Base-by-base conservation (phyloP, 2,113 vertebrate genomes). In the Deroptyus accipitrinus region DNA sequence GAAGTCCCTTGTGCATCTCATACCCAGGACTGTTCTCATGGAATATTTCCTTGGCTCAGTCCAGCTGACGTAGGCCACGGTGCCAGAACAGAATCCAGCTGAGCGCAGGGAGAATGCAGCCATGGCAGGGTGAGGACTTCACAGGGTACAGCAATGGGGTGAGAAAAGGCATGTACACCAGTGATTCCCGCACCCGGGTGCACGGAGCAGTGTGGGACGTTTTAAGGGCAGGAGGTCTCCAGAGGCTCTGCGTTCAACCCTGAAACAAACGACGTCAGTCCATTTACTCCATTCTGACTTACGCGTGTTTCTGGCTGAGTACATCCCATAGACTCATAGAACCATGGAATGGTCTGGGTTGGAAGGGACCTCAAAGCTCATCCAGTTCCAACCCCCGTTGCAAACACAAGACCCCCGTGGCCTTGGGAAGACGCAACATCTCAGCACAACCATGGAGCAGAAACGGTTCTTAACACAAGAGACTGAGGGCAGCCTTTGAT, bases 341-440 rank as follows among this genome's bases (percentile, higher is more conserved):
- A 59, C 9, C 55, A 23, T n/a, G 55, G 55, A 59, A 59, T n/a
- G 55, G 55, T 59, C 23, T n/a, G 55, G 13, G 33, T n/a, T 15
- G 55, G 55, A 59, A n/a, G 20, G 55, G 33, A n/a, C 55, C 55
- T 59, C 8, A 59, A n/a, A 59, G 33, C 33, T n/a, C 20, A 59
- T 14, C 55, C 55, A n/a, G 20, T 23, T n/a, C 55, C 54, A 13
- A 57, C 8, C 31, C 19, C 54, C 11, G 5, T 57, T 57, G 18
- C 55, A 64, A 39, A 54, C 4, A 1, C 17, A 11, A 48, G 37
- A 16, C 7, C 11, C 11, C 13, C 11, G 0, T 0, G 10, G 39
- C 54, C n/a, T 61, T 10, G 39, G 54, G 39, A 42, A 51, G 5
- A 10, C 13, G 9, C 5, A 13, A 3, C 4, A 3, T 8, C 28